Evolutionary conservation across 2,113 vertebrate species (phyloP).

Genomic region (Chunga burmeisteri): DNA sequence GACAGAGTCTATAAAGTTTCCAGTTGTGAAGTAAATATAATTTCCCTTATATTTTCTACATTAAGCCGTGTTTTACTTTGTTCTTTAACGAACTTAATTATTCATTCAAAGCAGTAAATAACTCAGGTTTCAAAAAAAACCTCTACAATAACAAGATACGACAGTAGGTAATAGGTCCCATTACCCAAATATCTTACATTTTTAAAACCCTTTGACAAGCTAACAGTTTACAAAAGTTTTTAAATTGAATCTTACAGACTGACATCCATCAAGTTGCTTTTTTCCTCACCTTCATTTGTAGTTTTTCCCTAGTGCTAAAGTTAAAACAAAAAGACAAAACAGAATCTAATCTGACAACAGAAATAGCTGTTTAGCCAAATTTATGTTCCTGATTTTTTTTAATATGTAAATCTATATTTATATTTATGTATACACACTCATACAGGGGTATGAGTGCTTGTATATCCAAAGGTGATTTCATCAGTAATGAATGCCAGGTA

Average conservation of each 20-base stretch:
- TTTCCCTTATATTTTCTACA: not conserved
- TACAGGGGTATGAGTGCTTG: not conserved
- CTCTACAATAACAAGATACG: not conserved
- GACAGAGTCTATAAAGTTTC: not conserved
- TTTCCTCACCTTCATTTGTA: not conserved
- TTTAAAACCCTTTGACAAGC: not conserved
- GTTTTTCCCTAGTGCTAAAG: not conserved
- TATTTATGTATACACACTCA: not conserved
- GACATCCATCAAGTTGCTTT: not conserved
- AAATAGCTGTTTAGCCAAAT: not conserved
- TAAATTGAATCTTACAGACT: not conserved
- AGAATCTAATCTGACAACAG: not conserved
- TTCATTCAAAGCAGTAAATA: not conserved
- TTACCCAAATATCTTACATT: not conserved
- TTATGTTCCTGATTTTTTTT: not conserved
- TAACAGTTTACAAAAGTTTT: not conserved
- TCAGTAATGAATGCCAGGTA: not conserved
- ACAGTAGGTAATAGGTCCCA: not conserved
- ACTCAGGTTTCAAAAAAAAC: not conserved
- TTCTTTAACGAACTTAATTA: not conserved
- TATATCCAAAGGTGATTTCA: not conserved
- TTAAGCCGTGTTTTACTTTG: not conserved
- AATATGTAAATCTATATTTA: not conserved
- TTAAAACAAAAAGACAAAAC: not conserved
- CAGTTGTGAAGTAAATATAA: not conserved